Evolutionary conservation across 2,888 invertebrate genomes (phyloP), one percentile per base, ranked within the genome.

Genomic region (Glyphotaelius pellucidus): DNA sequence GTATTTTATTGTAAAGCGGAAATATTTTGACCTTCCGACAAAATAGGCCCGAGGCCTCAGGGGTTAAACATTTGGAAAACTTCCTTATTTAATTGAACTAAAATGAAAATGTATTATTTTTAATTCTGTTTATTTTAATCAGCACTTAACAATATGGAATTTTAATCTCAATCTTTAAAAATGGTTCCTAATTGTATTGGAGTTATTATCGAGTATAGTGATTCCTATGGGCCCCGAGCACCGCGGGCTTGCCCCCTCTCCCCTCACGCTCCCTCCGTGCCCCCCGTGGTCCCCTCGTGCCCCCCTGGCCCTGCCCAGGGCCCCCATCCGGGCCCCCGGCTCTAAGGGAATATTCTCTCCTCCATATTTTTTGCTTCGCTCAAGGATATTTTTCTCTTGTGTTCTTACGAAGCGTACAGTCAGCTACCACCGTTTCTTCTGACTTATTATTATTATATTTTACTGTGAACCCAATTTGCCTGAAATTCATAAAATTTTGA

Each of bases 341-440:
- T 86, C 85, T 42, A 30, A 91, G 89, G 83, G 81, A 92, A 87
- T 90, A 87, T 86, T 52, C 89, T 90, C 89, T 92, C 90, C 90
- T 90, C 81, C 87, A 89, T 88, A 89, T 89, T 92, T 92, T 92
- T 91, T 90, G 80, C 91, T 84, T 89, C 79, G 91, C 92, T 91
- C 80, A 87, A 84, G 91, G 90, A 91, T 92, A 91, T 92, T 92
- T 92, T 92, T 92, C 88, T 79, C 79, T 90, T 84, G 85, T 91
- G 84, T 91, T 91, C 67, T 81, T 47, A 30, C 83, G 52, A 32
- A 79, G 80, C 25, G 90, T 81, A 90, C 88, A 88, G 88, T 88
- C 88, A 15, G 25, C 31, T 2, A 30, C 86, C 9, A n/a, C 1
- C 7, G n/a, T 31, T 81, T 31, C 25, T 25, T 25, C 2, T 67